phyloP scores from a whole-genome alignment of 2,888 invertebrate genomes.

The Noctua janthe region DNA sequence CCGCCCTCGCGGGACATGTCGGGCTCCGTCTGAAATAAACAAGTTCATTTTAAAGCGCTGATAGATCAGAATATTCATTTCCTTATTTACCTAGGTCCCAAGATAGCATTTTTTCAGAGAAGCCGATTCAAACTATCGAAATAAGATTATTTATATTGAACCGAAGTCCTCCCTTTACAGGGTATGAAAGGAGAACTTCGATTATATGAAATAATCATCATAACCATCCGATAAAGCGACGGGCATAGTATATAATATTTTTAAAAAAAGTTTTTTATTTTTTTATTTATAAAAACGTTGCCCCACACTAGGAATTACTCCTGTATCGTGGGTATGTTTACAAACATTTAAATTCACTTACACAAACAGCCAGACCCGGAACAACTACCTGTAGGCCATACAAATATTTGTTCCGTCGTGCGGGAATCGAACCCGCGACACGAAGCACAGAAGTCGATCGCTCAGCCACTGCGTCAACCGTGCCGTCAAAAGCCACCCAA shows the following conservation, averaged over 20 bases:
- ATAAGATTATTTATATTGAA: not conserved
- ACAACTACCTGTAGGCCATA: too few relatives aligned
- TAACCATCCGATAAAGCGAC: not conserved
- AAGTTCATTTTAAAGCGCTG: not conserved
- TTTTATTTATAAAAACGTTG: too few relatives aligned
- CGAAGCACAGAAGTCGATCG: too few relatives aligned
- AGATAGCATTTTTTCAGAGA: not conserved
- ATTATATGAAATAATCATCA: not conserved
- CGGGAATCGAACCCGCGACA: too few relatives aligned
- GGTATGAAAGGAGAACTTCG: not conserved
- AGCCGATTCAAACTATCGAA: not conserved
- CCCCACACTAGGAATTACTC: too few relatives aligned
- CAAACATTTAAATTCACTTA: too few relatives aligned
- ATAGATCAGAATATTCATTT: not conserved
- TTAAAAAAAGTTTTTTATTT: not conserved
- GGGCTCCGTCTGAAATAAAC: constrained; percentile 92
- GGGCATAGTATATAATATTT: not conserved
- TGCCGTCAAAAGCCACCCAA: too few relatives aligned
- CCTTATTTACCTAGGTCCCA: not conserved
- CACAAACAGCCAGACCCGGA: too few relatives aligned
- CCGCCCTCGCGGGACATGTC: constrained; percentile 99
- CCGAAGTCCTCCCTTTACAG: not conserved
- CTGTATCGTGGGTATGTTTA: too few relatives aligned
- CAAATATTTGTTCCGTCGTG: too few relatives aligned
- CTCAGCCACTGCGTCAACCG: too few relatives aligned